phyloP scores from a whole-genome alignment of 2,888 invertebrate genomes.

The Didymodactylos carnosus region DNA sequence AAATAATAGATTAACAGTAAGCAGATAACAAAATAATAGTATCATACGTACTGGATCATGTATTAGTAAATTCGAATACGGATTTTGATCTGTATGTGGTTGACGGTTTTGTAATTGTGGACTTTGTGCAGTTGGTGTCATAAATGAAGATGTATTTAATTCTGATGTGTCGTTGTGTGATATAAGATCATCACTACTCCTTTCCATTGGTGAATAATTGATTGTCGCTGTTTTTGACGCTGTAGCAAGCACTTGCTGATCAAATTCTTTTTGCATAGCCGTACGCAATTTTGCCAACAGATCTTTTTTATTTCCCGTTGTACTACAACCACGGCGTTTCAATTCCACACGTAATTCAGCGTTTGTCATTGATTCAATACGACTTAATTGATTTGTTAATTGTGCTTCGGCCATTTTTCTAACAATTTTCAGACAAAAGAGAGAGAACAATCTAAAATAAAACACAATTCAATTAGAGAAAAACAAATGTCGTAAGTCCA shows the following conservation, averaged over 20 bases:
- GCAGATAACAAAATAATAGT: not conserved
- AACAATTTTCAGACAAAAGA: too few relatives aligned
- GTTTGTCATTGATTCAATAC: not conserved
- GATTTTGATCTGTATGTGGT: not conserved
- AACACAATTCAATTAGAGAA: too few relatives aligned
- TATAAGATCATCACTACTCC: too few relatives aligned
- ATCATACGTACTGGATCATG: not conserved
- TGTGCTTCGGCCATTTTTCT: not conserved
- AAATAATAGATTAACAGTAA: too few relatives aligned
- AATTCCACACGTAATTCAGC: conserved; percentile 2
- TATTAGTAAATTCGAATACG: not conserved
- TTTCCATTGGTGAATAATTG: too few relatives aligned
- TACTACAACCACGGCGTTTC: conserved; percentile 3
- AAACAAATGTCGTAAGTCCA: too few relatives aligned
- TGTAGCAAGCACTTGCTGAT: not conserved
- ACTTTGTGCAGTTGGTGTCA: not conserved
- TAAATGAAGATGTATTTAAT: not conserved
- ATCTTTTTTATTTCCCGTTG: conserved; percentile 12
- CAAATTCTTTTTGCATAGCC: not conserved
- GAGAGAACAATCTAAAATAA: too few relatives aligned
- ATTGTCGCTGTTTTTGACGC: not conserved
- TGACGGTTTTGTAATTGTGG: not conserved
- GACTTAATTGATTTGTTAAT: not conserved
- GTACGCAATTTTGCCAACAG: not conserved
- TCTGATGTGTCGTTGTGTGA: too few relatives aligned